Evolutionary conservation across 2,888 invertebrate genomes (phyloP).

Genomic region (Platycheirus rosarum): DNA sequence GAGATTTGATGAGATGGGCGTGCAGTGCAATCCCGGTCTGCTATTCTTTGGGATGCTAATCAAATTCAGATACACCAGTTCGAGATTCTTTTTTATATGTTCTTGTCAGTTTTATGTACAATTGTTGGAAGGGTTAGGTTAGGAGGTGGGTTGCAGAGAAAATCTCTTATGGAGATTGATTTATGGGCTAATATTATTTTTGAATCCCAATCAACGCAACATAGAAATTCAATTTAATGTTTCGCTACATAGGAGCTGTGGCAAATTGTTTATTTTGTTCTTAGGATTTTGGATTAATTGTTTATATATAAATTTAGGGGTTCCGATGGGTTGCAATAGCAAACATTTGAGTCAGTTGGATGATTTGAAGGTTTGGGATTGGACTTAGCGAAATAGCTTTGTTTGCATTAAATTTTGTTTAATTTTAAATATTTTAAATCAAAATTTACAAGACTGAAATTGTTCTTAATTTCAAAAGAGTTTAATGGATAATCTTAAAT

Average conservation of each 20-base stretch:
- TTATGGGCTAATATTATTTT: slow-evolving; percentile 31
- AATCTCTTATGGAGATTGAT: slow-evolving; percentile 36
- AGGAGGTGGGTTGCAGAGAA: slow-evolving; percentile 7
- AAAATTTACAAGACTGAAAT: too few relatives aligned
- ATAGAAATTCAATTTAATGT: slow-evolving; percentile 66
- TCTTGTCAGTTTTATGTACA: slow-evolving; percentile 38
- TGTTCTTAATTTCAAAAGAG: too few relatives aligned
- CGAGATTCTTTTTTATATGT: slow-evolving; percentile 28
- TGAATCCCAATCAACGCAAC: slow-evolving; percentile 60
- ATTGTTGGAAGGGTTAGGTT: not conserved
- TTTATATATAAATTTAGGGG: not conserved
- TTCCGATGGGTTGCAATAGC: not conserved
- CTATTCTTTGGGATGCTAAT: slow-evolving; percentile 51
- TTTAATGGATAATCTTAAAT: too few relatives aligned
- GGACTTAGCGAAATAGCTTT: too few relatives aligned
- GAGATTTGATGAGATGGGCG: slow-evolving; percentile 56
- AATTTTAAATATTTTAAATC: too few relatives aligned
- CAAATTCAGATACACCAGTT: slow-evolving; percentile 59
- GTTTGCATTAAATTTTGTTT: too few relatives aligned
- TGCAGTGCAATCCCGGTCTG: slow-evolving; percentile 37
- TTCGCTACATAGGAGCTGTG: slow-evolving; percentile 42
- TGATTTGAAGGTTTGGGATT: too few relatives aligned
- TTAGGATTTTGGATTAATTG: slow-evolving; percentile 24
- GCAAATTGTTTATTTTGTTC: slow-evolving; percentile 45
- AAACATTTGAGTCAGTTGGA: not conserved